Evolutionary conservation across 2,113 vertebrate genomes (phyloP).

Genomic region (Kobus ellipsiprymnus): DNA sequence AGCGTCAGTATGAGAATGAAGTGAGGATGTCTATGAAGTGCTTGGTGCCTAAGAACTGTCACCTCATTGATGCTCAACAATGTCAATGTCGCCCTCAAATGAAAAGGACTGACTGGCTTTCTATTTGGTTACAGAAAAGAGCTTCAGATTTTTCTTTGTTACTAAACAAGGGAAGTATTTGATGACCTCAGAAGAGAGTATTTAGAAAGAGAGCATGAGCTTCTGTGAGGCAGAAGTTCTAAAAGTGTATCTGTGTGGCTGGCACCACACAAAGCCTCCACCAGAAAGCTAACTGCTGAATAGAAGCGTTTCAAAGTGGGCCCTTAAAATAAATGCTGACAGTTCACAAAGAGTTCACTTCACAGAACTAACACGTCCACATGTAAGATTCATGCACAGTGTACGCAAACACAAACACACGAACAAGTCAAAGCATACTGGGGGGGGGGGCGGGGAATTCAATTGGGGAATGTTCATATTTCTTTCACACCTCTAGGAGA

Average conservation of each 20-base stretch:
- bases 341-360: constrained; percentile 13
- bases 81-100: not conserved
- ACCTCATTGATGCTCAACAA: not conserved
- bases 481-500: not conserved
- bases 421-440: not conserved
- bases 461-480: not conserved
- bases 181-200: not conserved
- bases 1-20: accelerated
- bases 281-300: not conserved
- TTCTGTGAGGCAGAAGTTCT: not conserved
- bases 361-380: not conserved
- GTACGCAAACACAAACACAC: not conserved
- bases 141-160: not conserved
- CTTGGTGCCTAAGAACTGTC: not conserved
- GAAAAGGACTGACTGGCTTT: not conserved
- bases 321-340: not conserved
- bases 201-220: not conserved
- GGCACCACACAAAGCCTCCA: not conserved
- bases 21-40: not conserved
- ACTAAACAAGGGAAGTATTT: not conserved
- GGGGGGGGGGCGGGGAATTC: too few relatives aligned
- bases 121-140: not conserved
- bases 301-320: not conserved
- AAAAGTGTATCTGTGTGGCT: not conserved
- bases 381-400: not conserved